Base-by-base conservation (phyloP, 2,888 invertebrate species). In the Torymus auratus region DNA sequence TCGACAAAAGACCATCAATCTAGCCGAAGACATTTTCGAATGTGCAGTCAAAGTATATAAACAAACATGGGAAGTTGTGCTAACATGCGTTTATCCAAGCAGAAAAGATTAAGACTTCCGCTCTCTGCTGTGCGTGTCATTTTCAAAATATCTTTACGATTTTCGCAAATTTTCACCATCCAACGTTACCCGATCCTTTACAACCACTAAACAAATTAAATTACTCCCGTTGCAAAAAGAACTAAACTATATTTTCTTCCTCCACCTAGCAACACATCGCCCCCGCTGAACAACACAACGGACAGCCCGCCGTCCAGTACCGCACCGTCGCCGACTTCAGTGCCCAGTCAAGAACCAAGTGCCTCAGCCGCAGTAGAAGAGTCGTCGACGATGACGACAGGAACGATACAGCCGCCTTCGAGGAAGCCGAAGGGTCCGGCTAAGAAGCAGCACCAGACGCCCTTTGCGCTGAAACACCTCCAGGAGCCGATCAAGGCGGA, bases 401-500 rank as follows among this genome's bases (percentile, higher is more conserved):
- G n/a, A 13, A 15, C 55, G 53, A 64, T 10, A 41, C 41, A 7
- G 41, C 41, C 56, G 60, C 28, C 65, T 28, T 58, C 75, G 11
- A 55, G 28, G 41, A 28, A 50, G n/a, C 56, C 62, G 14, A 62
- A 20, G 10, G 41, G n/a, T 12, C 28, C 53, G 3, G 65, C n/a
- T 3, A 83, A 79, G 41, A 81, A 80, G 20, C 83, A 74, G 20
- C 83, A 83, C 28, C 83, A 83, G 62, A 80, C 77, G 70, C 83
- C 83, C 5, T 83, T 81, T 13, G 78, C 83, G 0, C 72, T 83
- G 41, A 83, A 83, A 64, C 83, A 83, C 56, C 60, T 83, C 53
- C 73, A 81, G 53, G 77, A 77, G 11, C 83, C 83, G 41, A 83
- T 83, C 52, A 75, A 81, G 52, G 69, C 67, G 11, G 78, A 80